Conservation (phyloP, 2,888 invertebrate species). For the Mythimna loreyi region DNA sequence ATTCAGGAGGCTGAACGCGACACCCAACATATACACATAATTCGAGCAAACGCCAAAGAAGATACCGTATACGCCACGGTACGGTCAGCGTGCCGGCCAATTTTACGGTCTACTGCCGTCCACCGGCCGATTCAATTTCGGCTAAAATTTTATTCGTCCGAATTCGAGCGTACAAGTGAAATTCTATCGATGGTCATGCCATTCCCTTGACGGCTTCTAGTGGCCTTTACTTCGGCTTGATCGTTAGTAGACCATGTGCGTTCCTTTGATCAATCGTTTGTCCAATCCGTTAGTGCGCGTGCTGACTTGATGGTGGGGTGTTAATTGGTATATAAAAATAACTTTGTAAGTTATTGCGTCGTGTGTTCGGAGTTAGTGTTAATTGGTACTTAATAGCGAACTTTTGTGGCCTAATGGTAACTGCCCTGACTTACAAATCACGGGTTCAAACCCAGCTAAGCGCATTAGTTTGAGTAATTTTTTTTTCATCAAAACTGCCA, state of each 20-base stretch:
- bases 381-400: constrained; percentile 8
- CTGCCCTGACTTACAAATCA: too few species aligned
- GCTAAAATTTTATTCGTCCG: constrained; percentile 88
- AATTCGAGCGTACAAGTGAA: constrained; percentile 84
- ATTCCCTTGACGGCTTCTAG: constrained; percentile 77
- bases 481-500: too few species aligned
- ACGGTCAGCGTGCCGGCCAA: constrained; percentile 85
- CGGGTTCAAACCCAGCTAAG: too few species aligned
- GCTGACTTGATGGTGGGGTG: constrained; percentile 43
- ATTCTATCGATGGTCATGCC: constrained; percentile 83
- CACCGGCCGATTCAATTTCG: constrained; percentile 89
- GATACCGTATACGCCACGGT: constrained; percentile 77
- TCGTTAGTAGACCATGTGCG: constrained; percentile 68
- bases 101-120: constrained; percentile 87
- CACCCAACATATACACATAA: constrained; percentile 80
- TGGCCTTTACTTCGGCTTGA: constrained; percentile 75
- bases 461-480: too few species aligned
- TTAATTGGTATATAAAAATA: constrained; percentile 51
- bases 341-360: constrained; percentile 6
- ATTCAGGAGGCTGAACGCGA: constrained; percentile 85
- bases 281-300: constrained; percentile 45
- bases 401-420: background rate
- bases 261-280: constrained; percentile 63
- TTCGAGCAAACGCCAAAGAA: constrained; percentile 82
- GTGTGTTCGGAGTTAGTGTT: constrained; percentile 11